Percentiles rank a stretch among this genome's conserved stretches.
Evolutionary conservation across 2,888 invertebrate genomes (phyloP).

Genomic region (Polietes domitor): DNA sequence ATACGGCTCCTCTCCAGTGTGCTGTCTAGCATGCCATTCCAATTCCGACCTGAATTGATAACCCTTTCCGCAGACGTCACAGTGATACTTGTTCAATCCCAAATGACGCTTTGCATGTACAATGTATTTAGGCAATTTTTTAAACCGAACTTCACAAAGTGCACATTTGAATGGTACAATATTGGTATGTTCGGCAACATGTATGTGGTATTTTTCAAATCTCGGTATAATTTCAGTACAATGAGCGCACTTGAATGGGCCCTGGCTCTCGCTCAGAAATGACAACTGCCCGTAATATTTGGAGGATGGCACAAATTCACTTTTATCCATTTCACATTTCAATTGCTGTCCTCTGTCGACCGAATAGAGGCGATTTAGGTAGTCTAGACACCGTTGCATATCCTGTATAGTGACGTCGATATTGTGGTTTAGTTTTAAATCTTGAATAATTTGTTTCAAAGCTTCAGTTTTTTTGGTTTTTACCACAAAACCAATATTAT

Average conservation of each 20-base stretch:
- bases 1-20: constrained; percentile 55
- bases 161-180: constrained; percentile 17
- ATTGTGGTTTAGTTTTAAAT: constrained; percentile 21
- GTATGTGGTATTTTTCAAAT: constrained; percentile 21
- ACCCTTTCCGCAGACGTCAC: constrained; percentile 31
- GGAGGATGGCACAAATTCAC: constrained; percentile 26
- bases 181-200: not conserved
- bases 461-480: constrained; percentile 23
- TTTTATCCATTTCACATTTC: constrained; percentile 36
- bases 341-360: constrained; percentile 37
- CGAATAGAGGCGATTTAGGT: constrained; percentile 39
- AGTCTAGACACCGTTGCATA: constrained; percentile 23
- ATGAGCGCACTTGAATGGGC: constrained; percentile 18
- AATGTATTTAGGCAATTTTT: constrained; percentile 17
- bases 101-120: constrained; percentile 29
- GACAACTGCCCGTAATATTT: constrained; percentile 32
- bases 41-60: constrained; percentile 26
- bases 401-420: constrained; percentile 24
- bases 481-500: constrained; percentile 41
- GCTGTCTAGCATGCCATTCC: constrained; percentile 9
- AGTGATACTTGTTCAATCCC: not conserved
- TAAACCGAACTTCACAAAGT: constrained; percentile 14
- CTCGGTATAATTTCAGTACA: constrained; percentile 19
- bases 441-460: constrained; percentile 27
- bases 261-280: constrained; percentile 23